Percentiles rank a stretch among this genome's conserved stretches.
Evolutionary conservation across 1,140 invertebrate species (phyloP).

Genomic region (Diorhabda carinulata): DNA sequence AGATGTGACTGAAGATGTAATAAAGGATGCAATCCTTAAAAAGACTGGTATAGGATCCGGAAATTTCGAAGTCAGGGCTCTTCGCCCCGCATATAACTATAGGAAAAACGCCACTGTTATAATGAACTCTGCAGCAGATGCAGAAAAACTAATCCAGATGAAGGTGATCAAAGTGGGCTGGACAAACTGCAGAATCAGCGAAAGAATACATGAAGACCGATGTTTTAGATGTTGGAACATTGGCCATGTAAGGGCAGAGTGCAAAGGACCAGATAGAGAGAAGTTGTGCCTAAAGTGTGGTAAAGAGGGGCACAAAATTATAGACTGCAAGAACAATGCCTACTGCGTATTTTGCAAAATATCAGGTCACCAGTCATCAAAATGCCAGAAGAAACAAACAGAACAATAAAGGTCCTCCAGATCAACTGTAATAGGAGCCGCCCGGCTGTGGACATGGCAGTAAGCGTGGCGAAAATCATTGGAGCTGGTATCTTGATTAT

Average conservation of each 20-base stretch:
- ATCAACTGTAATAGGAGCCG: neutral
- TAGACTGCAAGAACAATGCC: neutral
- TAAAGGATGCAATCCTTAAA: neutral
- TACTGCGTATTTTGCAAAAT: slow-evolving; percentile 6
- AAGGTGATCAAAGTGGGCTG: slow-evolving; percentile 10
- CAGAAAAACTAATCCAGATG: slow-evolving; percentile 2
- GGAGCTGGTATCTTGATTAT: neutral
- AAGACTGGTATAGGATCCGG: neutral
- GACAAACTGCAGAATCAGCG: slow-evolving; percentile 2
- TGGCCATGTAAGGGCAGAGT: slow-evolving; percentile 14
- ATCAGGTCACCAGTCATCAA: slow-evolving; percentile 12
- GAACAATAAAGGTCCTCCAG: neutral
- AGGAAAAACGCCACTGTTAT: slow-evolving; percentile 3
- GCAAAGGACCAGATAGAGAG: slow-evolving; percentile 11
- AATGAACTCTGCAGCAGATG: neutral
- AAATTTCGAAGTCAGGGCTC: slow-evolving; percentile 4
- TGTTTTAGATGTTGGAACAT: slow-evolving; percentile 21
- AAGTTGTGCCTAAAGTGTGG: slow-evolving; percentile 8
- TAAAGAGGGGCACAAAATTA: slow-evolving; percentile 11
- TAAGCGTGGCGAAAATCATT: neutral
- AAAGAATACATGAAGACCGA: slow-evolving; percentile 3
- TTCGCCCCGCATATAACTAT: slow-evolving; percentile 6
- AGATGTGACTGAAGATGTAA: neutral
- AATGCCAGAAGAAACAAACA: neutral
- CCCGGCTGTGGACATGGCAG: neutral